A percentile compares a stretch with the other conserved stretches of the same genome.
These are phyloP conservation scores for Probaryconus sp. DNA, from an alignment of 1,140 invertebrate species.

Conservation along the genomic window DNA sequence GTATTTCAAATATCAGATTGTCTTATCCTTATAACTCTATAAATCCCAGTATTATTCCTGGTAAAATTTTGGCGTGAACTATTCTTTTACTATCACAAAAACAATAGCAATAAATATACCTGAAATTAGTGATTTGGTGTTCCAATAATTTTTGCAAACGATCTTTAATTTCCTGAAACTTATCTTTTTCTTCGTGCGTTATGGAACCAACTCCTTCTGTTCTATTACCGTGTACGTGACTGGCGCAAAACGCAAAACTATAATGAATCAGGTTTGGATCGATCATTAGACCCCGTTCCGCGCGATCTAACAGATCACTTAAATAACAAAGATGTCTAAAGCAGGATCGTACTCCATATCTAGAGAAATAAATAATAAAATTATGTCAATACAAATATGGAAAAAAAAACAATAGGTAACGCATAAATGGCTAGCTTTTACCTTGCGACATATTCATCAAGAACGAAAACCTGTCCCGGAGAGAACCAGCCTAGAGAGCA, in stretches of 20 bases:
- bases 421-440: slow-evolving; percentile 44
- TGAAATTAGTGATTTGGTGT: slow-evolving; percentile 99
- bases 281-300: slow-evolving; percentile 96
- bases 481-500: slow-evolving; percentile 99
- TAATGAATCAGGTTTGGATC: slow-evolving; percentile 99
- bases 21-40: neutral
- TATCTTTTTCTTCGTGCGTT: slow-evolving; percentile 97
- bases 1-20: too few relatives aligned
- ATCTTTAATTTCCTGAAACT: slow-evolving; percentile 98
- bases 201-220: slow-evolving; percentile 99
- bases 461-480: slow-evolving; percentile 97
- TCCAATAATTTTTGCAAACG: slow-evolving; percentile 94
- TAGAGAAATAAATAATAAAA: slow-evolving; percentile 64
- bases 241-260: slow-evolving; percentile 99
- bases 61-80: too few relatives aligned
- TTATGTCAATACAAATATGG: too few relatives aligned
- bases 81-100: too few relatives aligned
- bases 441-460: slow-evolving; percentile 98
- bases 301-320: slow-evolving; percentile 95
- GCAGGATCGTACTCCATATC: slow-evolving; percentile 97
- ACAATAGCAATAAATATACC: too few relatives aligned
- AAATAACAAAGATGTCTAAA: slow-evolving; percentile 97
- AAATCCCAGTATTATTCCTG: neutral
- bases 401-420: slow-evolving; percentile 19
- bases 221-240: slow-evolving; percentile 97